Base-by-base conservation (phyloP, 53 echinoderm and acorn worm species). In the Echinarachnius parma region DNA sequence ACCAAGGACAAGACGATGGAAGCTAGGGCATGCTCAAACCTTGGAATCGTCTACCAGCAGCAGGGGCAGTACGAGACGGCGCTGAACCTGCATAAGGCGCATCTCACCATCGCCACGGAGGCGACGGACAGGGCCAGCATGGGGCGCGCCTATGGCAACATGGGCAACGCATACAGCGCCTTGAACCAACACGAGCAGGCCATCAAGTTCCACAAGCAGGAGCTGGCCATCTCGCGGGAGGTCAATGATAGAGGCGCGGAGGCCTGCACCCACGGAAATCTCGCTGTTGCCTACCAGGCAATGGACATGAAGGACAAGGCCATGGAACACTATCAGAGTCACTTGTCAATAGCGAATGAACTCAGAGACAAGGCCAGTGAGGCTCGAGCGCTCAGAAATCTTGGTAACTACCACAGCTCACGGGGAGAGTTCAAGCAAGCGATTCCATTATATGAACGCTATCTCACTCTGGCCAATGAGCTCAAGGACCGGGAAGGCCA, bases 201-300 rank as follows among this genome's bases (percentile, higher is more conserved):
- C 2, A 85, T 98, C n/a, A 91, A 98, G 66, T 98, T 91, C 61
- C 98, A 98, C 63, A 91, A 92, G 58, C 98, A 98, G 71, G 98
- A 98, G 37, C 36, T 98, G 65, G 83, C 83, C 24, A 98, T 98
- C 56, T 98, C 98, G 20, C 78, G 91, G 36, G 98, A 98, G 70
- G 98, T 98, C 5, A 98, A 98, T 27, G 98, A 98, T 39, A 62
- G 91, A 15, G 83, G 68, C 16, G 83, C 98, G 15, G 98, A 91
- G 46, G 98, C 88, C 3, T 98, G 84, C 45, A 98, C 98, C 23
- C 98, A 98, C 49, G 98, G 98, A 14, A 98, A 98, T 75, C 83
- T 98, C 0, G 98, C 98, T 1, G 91, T 98, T 14, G 98, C 98
- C 1, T 98, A 98, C 63, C 98, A 98, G 63, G 82, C 98, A 3